Evolutionary conservation across 2,113 vertebrate genomes (phyloP).

Genomic region (Odontesthes bonariensis): DNA sequence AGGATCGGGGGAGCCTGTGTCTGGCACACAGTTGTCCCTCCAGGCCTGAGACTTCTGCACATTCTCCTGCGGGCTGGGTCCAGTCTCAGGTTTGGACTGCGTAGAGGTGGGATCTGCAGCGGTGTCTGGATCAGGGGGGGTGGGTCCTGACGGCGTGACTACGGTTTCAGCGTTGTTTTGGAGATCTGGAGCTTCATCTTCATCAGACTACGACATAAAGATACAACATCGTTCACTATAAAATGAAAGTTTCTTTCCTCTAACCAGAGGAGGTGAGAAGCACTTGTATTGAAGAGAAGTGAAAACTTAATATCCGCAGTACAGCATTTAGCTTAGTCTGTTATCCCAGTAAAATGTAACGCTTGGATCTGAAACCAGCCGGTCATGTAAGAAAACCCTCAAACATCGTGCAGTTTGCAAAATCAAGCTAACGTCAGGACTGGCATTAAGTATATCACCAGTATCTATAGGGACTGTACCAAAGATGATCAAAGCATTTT

Average conservation of each 20-base stretch:
- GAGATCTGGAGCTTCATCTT: constrained; percentile 28
- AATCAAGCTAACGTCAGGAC: too few species aligned
- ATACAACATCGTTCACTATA: neutral
- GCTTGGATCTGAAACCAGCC: too few species aligned
- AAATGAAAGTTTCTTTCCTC: too few species aligned
- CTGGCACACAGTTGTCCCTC: neutral
- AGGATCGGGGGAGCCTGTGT: neutral
- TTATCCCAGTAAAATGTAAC: too few species aligned
- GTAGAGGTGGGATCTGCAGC: neutral
- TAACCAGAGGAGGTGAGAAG: too few species aligned
- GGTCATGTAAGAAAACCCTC: too few species aligned
- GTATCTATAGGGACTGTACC: neutral
- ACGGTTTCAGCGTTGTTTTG: constrained; percentile 2
- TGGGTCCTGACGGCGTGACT: neutral
- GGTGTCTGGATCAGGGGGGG: neutral
- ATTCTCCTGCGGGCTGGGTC: neutral
- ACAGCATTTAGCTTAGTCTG: too few species aligned
- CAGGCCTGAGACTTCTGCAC: neutral
- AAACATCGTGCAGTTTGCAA: too few species aligned
- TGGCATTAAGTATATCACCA: too few species aligned
- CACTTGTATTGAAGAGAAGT: too few species aligned
- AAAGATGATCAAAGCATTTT: neutral
- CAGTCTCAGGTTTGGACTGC: constrained; percentile 1
- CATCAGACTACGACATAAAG: constrained; percentile 39
- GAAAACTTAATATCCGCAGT: too few species aligned